These are phyloP conservation scores for Chalcis sispes DNA, from an alignment of 2,888 invertebrate species.

Conservation along the genomic window DNA sequence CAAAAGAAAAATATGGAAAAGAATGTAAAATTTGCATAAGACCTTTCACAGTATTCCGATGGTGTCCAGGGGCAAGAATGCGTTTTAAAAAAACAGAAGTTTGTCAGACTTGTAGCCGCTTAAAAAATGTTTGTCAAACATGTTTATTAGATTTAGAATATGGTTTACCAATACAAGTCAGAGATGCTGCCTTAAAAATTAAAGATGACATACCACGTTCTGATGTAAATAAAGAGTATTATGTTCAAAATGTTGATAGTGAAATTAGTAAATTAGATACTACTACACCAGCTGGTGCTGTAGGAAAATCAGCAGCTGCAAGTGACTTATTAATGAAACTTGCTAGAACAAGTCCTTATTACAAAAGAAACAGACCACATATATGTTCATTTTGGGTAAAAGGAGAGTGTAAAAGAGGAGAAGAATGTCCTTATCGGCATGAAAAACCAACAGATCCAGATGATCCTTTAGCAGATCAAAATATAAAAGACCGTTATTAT, in stretches of 20 bases:
- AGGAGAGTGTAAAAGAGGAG: conserved; percentile 96
- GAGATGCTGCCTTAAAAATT: conserved; percentile 93
- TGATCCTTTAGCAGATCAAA: conserved; percentile 96
- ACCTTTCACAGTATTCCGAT: conserved; percentile 96
- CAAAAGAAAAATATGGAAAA: conserved; percentile 95
- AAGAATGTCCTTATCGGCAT: conserved; percentile 97
- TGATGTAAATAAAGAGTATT: conserved; percentile 96
- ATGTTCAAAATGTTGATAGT: conserved; percentile 92
- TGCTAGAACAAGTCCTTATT: conserved; percentile 95
- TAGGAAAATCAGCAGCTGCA: conserved; percentile 85
- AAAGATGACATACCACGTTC: conserved; percentile 94
- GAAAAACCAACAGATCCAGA: conserved; percentile 98
- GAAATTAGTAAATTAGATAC: conserved; percentile 79
- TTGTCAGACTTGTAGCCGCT: conserved; percentile 95
- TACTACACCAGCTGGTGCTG: conserved; percentile 79
- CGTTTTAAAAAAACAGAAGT: conserved; percentile 98
- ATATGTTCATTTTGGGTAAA: conserved; percentile 99
- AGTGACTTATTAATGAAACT: conserved; percentile 90
- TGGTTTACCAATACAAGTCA: conserved; percentile 90
- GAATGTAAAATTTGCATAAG: conserved; percentile 97
- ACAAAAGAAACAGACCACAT: conserved; percentile 95
- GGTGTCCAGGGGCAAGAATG: conserved; percentile 97
- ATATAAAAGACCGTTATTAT: conserved; percentile 95
- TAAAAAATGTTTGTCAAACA: conserved; percentile 98
- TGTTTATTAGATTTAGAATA: conserved; percentile 96